A percentile compares a stretch with the other conserved stretches of the same genome.
Conservation (phyloP, 2,888 invertebrate genomes). For the Drosophila kuntzei region DNA sequence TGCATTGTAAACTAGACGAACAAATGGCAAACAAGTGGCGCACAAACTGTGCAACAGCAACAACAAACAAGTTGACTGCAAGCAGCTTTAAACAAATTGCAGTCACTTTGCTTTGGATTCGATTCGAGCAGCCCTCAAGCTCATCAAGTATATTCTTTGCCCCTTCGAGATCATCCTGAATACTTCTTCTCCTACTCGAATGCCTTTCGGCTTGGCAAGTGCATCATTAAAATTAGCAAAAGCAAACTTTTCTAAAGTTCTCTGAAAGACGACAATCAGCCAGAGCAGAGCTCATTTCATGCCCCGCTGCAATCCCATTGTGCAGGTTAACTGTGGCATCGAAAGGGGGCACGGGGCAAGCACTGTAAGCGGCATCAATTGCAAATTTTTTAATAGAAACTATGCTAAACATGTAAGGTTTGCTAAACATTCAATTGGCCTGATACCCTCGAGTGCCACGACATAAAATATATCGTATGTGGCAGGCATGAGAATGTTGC, state of each 20-base stretch:
- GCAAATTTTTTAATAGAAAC: slow-evolving; percentile 21
- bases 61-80: slow-evolving; percentile 26
- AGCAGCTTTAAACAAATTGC: slow-evolving; percentile 32
- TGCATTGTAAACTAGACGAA: slow-evolving; percentile 79
- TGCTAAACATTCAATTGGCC: too few species aligned
- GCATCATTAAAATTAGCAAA: slow-evolving; percentile 59
- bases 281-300: slow-evolving; percentile 47
- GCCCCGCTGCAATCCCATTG: slow-evolving; percentile 28
- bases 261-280: slow-evolving; percentile 19
- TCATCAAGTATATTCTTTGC: slow-evolving; percentile 1
- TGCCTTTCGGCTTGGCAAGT: slow-evolving; percentile 25
- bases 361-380: slow-evolving; percentile 11
- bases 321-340: slow-evolving; percentile 2
- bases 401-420: slow-evolving; percentile 17
- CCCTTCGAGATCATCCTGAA: neutral
- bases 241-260: slow-evolving; percentile 37
- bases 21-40: slow-evolving; percentile 76
- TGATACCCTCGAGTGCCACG: neutral
- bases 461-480: slow-evolving; percentile 13
- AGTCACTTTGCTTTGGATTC: slow-evolving; percentile 33
- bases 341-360: slow-evolving; percentile 6
- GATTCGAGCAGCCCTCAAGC: slow-evolving; percentile 40
- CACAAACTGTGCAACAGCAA: slow-evolving; percentile 47
- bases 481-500: slow-evolving; percentile 5
- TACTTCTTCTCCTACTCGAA: neutral